phyloP scores from a whole-genome alignment of 2,888 invertebrate genomes.

The Corythucha ciliata region DNA sequence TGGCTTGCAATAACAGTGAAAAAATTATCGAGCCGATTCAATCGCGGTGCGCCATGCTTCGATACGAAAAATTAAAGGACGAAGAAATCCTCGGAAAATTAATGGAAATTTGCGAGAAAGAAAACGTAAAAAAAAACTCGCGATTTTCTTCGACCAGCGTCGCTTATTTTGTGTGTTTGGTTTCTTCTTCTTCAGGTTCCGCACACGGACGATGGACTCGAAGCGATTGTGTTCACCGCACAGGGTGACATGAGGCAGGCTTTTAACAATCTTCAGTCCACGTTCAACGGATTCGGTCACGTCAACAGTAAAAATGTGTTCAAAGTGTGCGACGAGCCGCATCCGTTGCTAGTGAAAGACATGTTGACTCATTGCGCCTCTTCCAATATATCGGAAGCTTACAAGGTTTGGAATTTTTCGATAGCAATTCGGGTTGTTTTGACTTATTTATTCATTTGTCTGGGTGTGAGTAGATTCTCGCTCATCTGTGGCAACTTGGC shows the following conservation, averaged over 20 bases:
- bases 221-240: conserved; percentile 94
- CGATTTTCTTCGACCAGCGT: too few relatives aligned
- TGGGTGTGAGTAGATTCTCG: conserved; percentile 53
- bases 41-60: conserved; percentile 92
- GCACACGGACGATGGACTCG: conserved; percentile 84
- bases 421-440: too few relatives aligned
- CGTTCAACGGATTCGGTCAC: conserved; percentile 81
- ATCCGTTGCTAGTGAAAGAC: conserved; percentile 82
- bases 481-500: conserved; percentile 84
- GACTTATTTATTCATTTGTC: conserved; percentile 9
- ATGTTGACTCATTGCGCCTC: conserved; percentile 78
- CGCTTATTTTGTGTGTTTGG: too few relatives aligned
- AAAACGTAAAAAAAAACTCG: conserved; percentile 41
- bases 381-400: conserved; percentile 76
- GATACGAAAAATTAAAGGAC: conserved; percentile 84
- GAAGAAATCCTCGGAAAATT: conserved; percentile 78
- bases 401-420: conserved; percentile 52
- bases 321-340: conserved; percentile 98
- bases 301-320: conserved; percentile 93
- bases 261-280: conserved; percentile 93
- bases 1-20: conserved; percentile 97
- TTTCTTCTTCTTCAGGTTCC: conserved; percentile 47
- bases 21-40: conserved; percentile 99
- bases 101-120: conserved; percentile 62
- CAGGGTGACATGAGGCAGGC: conserved; percentile 98